Conservation (phyloP, 2,888 invertebrate genomes). For the Ashinkailepas kermadecensis region DNA sequence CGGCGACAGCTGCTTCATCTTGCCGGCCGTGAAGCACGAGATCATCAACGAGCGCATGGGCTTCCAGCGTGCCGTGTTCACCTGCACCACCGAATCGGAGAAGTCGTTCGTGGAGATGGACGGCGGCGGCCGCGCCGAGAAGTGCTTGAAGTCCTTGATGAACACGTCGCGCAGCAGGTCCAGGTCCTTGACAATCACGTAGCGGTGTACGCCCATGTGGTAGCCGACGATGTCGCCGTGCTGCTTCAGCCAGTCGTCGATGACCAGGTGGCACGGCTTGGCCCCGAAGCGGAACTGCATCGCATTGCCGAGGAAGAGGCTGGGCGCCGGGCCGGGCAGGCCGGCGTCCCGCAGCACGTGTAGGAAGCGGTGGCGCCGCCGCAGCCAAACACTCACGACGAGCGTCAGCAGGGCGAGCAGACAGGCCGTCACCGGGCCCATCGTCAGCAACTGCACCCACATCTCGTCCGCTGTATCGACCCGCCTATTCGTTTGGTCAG, state of each 20-base stretch:
- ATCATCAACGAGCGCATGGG: conserved; percentile 46
- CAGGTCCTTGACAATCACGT: conserved; percentile 29
- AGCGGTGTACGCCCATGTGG: conserved; percentile 30
- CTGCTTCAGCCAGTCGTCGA: conserved; percentile 28
- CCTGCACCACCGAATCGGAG: conserved; percentile 28
- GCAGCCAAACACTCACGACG: not conserved
- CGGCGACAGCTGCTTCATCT: conserved; percentile 45
- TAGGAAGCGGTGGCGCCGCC: conserved; percentile 26
- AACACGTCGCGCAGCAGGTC: conserved; percentile 38
- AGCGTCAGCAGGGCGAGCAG: not conserved
- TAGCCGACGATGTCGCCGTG: conserved; percentile 32
- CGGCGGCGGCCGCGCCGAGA: conserved; percentile 37
- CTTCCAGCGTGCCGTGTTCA: conserved; percentile 46
- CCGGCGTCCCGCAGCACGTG: conserved; percentile 24
- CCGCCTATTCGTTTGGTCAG: no score
- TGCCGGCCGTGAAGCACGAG: conserved; percentile 46
- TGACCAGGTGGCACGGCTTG: conserved; percentile 23
- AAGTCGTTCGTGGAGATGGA: conserved; percentile 25
- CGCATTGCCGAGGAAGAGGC: conserved; percentile 30
- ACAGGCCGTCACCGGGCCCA: not conserved
- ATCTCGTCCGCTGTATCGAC: no score
- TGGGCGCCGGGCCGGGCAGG: conserved; percentile 29
- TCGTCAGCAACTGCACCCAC: not conserved
- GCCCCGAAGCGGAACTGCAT: conserved; percentile 24
- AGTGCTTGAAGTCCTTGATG: conserved; percentile 38